Evolutionary conservation across 2,888 invertebrate species (phyloP), one percentile per base, ranked within the genome.

Genomic region (Rhagonycha lutea): DNA sequence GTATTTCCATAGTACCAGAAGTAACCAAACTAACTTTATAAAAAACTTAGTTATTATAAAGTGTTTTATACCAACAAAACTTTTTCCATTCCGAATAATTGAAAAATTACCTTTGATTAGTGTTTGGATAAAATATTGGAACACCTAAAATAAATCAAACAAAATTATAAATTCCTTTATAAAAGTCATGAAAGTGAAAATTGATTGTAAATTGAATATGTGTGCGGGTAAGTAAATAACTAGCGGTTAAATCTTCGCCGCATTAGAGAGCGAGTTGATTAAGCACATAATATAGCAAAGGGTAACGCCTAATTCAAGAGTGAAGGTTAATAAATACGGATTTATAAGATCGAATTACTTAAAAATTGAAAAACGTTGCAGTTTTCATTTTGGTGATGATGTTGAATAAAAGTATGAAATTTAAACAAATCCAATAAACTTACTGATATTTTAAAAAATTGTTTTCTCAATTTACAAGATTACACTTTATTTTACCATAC

Each of bases 221-320:
- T 63, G 24, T 63, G 32, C 62, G 14, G 32, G 32, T 63, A 61
- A 63, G 32, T 18, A 70, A 70, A 70, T 63, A 70, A 29, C 32
- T 63, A 32, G 9, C 32, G 70, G 63, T 28, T 70, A 70, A 61
- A 28, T 70, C 62, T 62, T 70, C 61, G 11, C 62, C 60, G 63
- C 61, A 63, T 70, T 32, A 63, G n/a, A 63, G 14, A 7, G n/a
- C n/a, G 24, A 70, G n/a, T 70, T 63, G 70, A 70, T 70, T 62
- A 63, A 70, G 70, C 63, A 32, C 14, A 12, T 69, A 11, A 18
- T 70, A 63, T 70, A 14, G 14, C 47, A 47, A n/a, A 7, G 47
- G 8, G 47, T 47, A 47, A 47, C n/a, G 5, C n/a, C 47, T 47
- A n/a, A 47, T 47, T 47, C n/a, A 7, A 47, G n/a, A 47, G 7